These are phyloP conservation scores for Whitmania pigra DNA, from an alignment of 1,140 invertebrate species.

Conservation along the genomic window DNA sequence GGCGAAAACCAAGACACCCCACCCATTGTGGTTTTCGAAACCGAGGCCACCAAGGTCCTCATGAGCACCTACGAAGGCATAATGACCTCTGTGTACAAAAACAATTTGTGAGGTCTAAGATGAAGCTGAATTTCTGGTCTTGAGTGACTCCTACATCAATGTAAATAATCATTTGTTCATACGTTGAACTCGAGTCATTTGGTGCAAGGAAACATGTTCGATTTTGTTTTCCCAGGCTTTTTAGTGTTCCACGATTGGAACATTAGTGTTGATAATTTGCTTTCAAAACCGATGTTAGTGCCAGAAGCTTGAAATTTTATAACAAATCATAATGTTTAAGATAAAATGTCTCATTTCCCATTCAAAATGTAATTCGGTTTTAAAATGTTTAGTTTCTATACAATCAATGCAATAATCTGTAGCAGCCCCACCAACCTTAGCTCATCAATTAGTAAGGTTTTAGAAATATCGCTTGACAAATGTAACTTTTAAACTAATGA, in stretches of 20 bases:
- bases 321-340: too few species aligned
- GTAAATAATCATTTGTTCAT: background rate
- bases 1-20: background rate
- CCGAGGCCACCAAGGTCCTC: slow-evolving; percentile 6
- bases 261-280: too few species aligned
- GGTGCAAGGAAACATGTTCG: too few species aligned
- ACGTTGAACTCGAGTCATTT: background rate
- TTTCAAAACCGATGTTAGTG: too few species aligned
- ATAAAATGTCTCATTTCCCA: too few species aligned
- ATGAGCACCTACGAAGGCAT: background rate
- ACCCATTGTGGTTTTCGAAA: background rate
- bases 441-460: background rate
- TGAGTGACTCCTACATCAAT: background rate
- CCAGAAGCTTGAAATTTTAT: too few species aligned
- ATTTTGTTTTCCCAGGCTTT: too few species aligned
- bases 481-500: background rate
- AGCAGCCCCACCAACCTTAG: background rate
- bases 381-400: too few species aligned
- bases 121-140: background rate
- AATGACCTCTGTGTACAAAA: background rate
- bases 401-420: too few species aligned
- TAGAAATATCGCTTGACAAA: background rate
- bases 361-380: too few species aligned
- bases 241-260: too few species aligned
- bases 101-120: background rate